phyloP scores from a whole-genome alignment of 2,888 invertebrate species.

The Helicoverpa assulta region DNA sequence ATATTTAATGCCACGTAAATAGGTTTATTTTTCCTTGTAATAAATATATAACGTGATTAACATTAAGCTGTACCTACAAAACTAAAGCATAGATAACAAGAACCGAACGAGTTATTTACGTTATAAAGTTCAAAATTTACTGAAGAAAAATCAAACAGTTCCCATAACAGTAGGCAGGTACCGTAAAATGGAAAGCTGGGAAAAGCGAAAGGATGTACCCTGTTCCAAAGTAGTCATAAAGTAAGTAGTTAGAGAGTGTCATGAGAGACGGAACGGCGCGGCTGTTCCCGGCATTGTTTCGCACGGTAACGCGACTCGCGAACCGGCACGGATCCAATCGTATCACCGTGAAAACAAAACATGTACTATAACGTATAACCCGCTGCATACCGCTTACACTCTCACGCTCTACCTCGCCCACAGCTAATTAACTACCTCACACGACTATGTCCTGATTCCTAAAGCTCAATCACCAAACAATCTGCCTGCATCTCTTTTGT shows the following conservation, averaged over 20 bases:
- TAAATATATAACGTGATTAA: not conserved
- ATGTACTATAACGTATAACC: conserved; percentile 48
- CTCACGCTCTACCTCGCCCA: conserved; percentile 74
- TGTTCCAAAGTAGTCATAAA: conserved; percentile 43
- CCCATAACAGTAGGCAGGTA: conserved; percentile 4
- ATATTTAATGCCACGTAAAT: conserved; percentile 8
- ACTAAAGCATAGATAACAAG: conserved; percentile 1
- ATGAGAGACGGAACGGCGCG: conserved; percentile 49
- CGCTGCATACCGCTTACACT: conserved; percentile 55
- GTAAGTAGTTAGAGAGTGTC: conserved; percentile 59
- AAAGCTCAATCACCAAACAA: conserved; percentile 1
- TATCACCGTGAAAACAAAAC: conserved; percentile 61
- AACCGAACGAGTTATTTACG: conserved; percentile 1
- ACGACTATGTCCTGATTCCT: conserved; percentile 33
- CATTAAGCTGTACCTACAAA: not conserved
- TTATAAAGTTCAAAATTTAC: not conserved
- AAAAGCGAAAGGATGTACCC: conserved; percentile 54
- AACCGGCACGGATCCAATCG: conserved; percentile 69
- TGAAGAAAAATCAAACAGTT: conserved; percentile 8
- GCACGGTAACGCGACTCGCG: conserved; percentile 80
- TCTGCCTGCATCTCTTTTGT: not conserved
- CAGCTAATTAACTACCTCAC: conserved; percentile 50
- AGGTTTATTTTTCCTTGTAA: conserved; percentile 18
- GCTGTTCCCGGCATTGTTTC: conserved; percentile 79
- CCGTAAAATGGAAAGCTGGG: conserved; percentile 30